Evolutionary conservation across 1,140 invertebrate species (phyloP).

Genomic region (Chrysoperla carnea): DNA sequence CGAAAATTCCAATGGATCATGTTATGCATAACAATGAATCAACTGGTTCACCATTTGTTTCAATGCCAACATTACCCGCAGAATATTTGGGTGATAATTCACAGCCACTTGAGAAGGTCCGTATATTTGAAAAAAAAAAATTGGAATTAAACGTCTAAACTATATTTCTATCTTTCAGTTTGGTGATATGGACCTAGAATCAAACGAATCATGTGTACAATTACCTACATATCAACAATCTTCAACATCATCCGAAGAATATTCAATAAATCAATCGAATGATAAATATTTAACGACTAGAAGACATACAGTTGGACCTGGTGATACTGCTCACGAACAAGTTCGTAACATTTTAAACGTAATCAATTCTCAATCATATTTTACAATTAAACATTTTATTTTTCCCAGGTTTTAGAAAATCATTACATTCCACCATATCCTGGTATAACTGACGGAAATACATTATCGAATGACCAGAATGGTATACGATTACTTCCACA

Average conservation of each 20-base stretch:
- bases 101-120: slow-evolving; percentile 48
- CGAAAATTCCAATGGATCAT: neutral
- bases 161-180: slow-evolving; percentile 26
- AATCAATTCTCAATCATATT: neutral
- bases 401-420: slow-evolving; percentile 24
- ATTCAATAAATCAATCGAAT: slow-evolving; percentile 6
- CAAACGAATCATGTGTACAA: slow-evolving; percentile 30
- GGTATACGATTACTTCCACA: slow-evolving; percentile 27
- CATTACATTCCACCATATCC: slow-evolving; percentile 21
- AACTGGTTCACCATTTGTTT: slow-evolving; percentile 32
- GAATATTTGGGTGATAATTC: slow-evolving; percentile 31
- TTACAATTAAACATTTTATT: slow-evolving; percentile 2
- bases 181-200: slow-evolving; percentile 39
- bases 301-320: slow-evolving; percentile 84
- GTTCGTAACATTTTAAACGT: slow-evolving; percentile 13
- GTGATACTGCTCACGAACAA: slow-evolving; percentile 65
- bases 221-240: neutral
- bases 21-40: neutral
- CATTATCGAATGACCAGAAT: slow-evolving; percentile 22
- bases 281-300: slow-evolving; percentile 32
- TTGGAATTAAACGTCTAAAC: no score
- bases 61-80: slow-evolving; percentile 37
- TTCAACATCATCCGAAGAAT: neutral
- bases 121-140: no score
- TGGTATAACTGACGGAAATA: slow-evolving; percentile 6